phyloP scores from a whole-genome alignment of 2,797 vertebrate genomes.

The Octomys mimax region DNA sequence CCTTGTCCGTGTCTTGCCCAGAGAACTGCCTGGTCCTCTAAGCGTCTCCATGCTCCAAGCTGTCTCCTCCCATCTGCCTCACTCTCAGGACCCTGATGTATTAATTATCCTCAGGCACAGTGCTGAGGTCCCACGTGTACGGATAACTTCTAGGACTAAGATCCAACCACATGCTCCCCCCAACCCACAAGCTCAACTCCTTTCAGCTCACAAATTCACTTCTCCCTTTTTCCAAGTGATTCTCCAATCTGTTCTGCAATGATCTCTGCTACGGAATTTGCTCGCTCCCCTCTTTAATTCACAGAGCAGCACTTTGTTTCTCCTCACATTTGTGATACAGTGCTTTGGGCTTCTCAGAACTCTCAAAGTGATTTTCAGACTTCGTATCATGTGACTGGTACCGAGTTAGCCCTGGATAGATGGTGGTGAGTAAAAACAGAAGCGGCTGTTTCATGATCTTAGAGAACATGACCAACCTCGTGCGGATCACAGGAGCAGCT shows the following conservation, averaged over 20 bases:
- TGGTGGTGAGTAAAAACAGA: neutral
- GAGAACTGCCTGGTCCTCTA: neutral
- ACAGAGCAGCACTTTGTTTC: neutral
- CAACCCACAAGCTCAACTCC: neutral
- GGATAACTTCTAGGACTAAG: neutral
- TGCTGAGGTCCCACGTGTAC: neutral
- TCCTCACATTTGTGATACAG: neutral
- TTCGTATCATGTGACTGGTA: neutral
- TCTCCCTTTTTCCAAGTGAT: neutral
- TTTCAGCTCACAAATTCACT: neutral
- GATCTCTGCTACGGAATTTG: neutral
- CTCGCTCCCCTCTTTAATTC: neutral
- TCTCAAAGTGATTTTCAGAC: neutral
- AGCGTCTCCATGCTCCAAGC: neutral
- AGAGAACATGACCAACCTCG: neutral
- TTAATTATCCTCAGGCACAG: neutral
- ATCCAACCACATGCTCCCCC: neutral
- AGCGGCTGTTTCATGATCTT: neutral
- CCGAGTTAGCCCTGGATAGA: conserved; percentile 11
- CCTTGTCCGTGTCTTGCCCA: neutral
- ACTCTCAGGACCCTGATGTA: neutral
- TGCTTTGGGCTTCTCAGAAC: conserved; percentile 12
- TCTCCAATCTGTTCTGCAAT: neutral
- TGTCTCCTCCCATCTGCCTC: neutral
- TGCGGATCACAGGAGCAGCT: neutral